These are phyloP conservation scores for Lumbricus terrestris DNA, from an alignment of 2,888 invertebrate species.

Conservation along the genomic window DNA sequence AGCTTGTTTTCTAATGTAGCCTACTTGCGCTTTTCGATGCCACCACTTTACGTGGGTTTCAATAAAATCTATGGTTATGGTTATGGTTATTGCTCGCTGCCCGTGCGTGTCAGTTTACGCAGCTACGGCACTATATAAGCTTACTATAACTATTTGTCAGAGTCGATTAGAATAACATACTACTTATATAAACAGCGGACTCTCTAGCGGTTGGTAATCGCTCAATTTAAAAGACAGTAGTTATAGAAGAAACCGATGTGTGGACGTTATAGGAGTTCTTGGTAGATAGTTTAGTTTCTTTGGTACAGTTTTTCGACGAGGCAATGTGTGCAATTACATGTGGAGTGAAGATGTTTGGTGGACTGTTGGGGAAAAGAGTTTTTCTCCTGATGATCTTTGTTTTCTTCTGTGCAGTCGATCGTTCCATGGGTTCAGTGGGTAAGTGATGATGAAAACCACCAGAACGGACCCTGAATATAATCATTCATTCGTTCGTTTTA, in stretches of 20 bases:
- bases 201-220: background rate
- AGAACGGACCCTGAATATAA: background rate
- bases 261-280: too few species aligned
- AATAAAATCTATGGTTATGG: too few species aligned
- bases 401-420: background rate
- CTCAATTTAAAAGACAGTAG: background rate
- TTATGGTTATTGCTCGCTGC: background rate
- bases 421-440: background rate
- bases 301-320: background rate
- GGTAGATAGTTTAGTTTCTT: background rate
- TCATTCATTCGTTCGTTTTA: too few species aligned
- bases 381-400: background rate
- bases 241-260: too few species aligned
- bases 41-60: too few species aligned
- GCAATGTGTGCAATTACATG: background rate
- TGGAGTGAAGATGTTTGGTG: background rate
- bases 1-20: too few species aligned
- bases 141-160: too few species aligned
- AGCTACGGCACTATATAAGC: background rate
- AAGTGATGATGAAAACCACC: background rate
- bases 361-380: background rate
- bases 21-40: too few species aligned
- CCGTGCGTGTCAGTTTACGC: background rate
- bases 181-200: background rate
- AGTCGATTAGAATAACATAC: background rate